Base-by-base conservation (phyloP, 37 sponge, comb jelly and placozoan genomes). In the Aplysina aerophoba region DNA sequence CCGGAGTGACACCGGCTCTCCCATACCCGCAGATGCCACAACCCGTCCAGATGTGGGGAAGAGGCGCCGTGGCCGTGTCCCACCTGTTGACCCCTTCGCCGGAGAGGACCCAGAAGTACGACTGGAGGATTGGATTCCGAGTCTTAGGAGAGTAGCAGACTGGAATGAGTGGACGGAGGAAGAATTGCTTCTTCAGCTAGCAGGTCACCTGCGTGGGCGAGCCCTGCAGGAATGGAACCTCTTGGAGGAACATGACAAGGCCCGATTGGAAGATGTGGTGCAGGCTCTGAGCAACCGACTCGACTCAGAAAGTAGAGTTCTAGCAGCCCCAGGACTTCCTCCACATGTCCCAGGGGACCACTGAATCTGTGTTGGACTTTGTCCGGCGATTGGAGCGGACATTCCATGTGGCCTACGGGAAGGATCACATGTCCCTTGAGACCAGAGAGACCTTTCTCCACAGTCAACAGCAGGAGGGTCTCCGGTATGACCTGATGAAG, bases 241-340 rank as follows among this genome's bases (percentile, higher is more conserved):
- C 0, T 27, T 86, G 39, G 44, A 28, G n/a, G 71, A 68, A 39
- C 24, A 25, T 22, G 87, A 87, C 82, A 81, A 67, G 59, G 36
- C 28, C 15, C 19, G 25, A 65, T 78, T 27, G 19, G 25, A 35
- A n/a, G 27, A 37, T 19, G 80, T 62, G 14, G 33, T 63, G 0
- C 21, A 33, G 15, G 41, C 67, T 6, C 66, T 86, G 17, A 25
- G 34, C 33, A 14, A 15, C 17, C 6, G 86, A 41, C 25, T 85
- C 27, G 86, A 85, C 59, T 80, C 71, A 20, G 88, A 74, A 15
- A 74, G 66, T 41, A 33, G 55, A 15, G 44, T 56, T 22, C 58
- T 87, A 24, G 88, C 88, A 34, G 83, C 66, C 56, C n/a, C 88
- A 88, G 39, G 88, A 88, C 54, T 88, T 88, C 40, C 83, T 83